Conservation (phyloP, 2,797 vertebrate genomes). For the Anolis apletophallus region DNA sequence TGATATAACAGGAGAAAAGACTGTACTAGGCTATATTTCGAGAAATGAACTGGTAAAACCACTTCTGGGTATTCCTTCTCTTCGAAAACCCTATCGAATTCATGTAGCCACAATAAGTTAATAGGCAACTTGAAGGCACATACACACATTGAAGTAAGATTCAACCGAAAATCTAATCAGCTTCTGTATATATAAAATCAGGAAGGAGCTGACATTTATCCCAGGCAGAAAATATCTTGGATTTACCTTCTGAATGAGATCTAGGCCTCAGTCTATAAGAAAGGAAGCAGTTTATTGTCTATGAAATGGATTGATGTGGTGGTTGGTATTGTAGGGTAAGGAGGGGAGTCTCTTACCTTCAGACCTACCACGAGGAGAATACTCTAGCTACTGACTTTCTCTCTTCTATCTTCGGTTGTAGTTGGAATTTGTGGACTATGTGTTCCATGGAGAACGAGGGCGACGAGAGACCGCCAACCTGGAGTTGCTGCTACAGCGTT, state of each 20-base stretch:
- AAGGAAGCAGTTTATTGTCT: not conserved
- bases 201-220: not conserved
- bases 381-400: not conserved
- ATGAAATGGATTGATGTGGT: not conserved
- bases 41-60: too few relatives aligned
- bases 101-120: too few relatives aligned
- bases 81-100: too few relatives aligned
- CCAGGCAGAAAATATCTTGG: not conserved
- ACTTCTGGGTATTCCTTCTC: too few relatives aligned
- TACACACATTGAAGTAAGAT: too few relatives aligned
- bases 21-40: too few relatives aligned
- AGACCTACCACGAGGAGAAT: not conserved
- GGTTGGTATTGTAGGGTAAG: not conserved
- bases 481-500: slow-evolving; percentile 94
- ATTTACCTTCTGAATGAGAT: not conserved
- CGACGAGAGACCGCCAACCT: slow-evolving; percentile 95
- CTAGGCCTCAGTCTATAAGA: too few relatives aligned
- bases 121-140: too few relatives aligned
- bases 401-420: slow-evolving; percentile 57
- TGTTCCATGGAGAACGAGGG: slow-evolving; percentile 93
- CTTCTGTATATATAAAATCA: not conserved
- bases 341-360: not conserved
- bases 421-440: slow-evolving; percentile 97
- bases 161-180: not conserved
- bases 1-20: too few relatives aligned